Evolutionary conservation across 2,797 vertebrate species (phyloP), one percentile per base, ranked within the genome.

Genomic region (Acipenser transmontanus): DNA sequence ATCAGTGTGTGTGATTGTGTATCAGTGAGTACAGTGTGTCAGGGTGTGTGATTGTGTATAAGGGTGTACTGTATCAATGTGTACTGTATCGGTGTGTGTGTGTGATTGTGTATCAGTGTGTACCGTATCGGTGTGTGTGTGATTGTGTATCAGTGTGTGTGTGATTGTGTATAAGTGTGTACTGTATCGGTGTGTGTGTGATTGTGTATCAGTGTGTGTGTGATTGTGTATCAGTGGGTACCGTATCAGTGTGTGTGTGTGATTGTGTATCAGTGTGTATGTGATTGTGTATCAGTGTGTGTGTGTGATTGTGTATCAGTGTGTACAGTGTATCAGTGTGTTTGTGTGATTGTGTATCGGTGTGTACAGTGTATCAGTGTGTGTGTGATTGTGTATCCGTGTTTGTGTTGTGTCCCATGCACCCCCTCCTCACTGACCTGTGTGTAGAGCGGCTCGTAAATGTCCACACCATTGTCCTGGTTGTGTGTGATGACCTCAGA

Each of bases 361-460:
- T 66, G 59, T 62, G 59, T 61, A 50, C 17, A 34, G 54, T n/a
- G 13, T 57, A 61, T 49, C 60, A 13, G 14, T 60, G 34, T 50
- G 68, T 47, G 20, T 61, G 52, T 20, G 63, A 34, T n/a, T 54
- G 6, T 34, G 66, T 11, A 20, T 17, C 11, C 8, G 9, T 17
- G 11, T 56, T 60, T 52, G 34, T 34, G 34, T 34, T 34, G 34
- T 34, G 34, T 34, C 34, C 34, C 3, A 3, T 59, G 57, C 34
- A 34, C 1, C n/a, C 20, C 57, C n/a, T 64, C 3, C 34, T 34
- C 34, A 34, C 34, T 34, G 34, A 34, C 97, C 95, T 98, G 96
- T 67, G 96, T 99, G 77, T 98, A 99, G 65, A 99, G 92, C 1
- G 97, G 97, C 51, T 99, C 97, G 0, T 99, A 98, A 86, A 99